These are phyloP conservation scores for Mormoops blainvillei DNA, from an alignment of 2,113 vertebrate genomes.

Conservation along the genomic window DNA sequence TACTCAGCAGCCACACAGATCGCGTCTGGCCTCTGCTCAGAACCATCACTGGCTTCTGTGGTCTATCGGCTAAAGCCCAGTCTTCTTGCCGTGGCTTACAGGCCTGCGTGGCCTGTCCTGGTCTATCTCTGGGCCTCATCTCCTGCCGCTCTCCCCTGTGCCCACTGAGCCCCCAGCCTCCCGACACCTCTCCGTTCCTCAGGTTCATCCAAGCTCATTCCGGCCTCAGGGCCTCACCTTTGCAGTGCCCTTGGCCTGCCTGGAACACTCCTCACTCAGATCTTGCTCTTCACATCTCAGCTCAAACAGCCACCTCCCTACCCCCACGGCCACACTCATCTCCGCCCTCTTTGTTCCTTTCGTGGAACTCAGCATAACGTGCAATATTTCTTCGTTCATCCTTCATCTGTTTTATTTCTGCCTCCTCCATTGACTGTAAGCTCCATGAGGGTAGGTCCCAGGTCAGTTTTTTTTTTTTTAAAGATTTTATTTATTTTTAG, in stretches of 20 bases:
- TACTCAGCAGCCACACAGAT: too few species aligned
- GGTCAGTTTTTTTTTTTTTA: too few species aligned
- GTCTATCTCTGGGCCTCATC: neutral
- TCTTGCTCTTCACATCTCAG: neutral
- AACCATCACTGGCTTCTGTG: neutral
- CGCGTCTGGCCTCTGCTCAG: neutral
- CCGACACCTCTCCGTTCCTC: neutral
- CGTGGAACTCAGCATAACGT: neutral
- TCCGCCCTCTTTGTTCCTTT: neutral
- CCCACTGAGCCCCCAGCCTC: accelerated
- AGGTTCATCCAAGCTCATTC: neutral
- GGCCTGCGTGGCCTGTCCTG: neutral
- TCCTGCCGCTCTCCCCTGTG: too few species aligned
- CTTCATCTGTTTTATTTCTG: neutral
- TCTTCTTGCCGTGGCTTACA: neutral
- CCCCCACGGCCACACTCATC: accelerated
- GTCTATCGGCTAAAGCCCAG: too few species aligned
- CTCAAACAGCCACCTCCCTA: neutral
- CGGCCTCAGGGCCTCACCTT: neutral
- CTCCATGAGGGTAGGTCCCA: neutral
- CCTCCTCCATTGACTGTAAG: neutral
- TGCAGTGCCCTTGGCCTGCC: neutral
- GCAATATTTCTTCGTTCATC: neutral
- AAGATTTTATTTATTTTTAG: too few species aligned
- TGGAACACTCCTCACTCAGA: neutral